These are phyloP conservation scores for Euzophera pinguis DNA, from an alignment of 2,888 invertebrate species.

Conservation along the genomic window DNA sequence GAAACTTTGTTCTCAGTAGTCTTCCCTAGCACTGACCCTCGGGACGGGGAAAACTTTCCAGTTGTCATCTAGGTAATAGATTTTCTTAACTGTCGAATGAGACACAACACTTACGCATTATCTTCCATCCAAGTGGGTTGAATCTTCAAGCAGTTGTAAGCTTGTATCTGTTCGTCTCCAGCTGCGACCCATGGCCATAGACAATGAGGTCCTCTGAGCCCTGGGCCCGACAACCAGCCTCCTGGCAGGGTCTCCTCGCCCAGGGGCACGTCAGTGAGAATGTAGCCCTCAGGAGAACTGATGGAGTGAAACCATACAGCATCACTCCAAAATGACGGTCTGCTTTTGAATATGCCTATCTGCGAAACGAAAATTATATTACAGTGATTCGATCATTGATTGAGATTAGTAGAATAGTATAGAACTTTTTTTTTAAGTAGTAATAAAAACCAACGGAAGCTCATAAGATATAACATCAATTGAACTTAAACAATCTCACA, in stretches of 20 bases:
- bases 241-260: slow-evolving; percentile 78
- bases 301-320: slow-evolving; percentile 53
- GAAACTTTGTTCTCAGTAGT: too few relatives aligned
- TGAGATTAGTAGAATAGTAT: too few relatives aligned
- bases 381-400: too few relatives aligned
- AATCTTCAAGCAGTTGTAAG: slow-evolving; percentile 86
- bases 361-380: slow-evolving; percentile 28
- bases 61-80: too few relatives aligned
- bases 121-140: slow-evolving; percentile 93
- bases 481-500: too few relatives aligned
- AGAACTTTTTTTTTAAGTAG: too few relatives aligned
- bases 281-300: slow-evolving; percentile 59
- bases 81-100: too few relatives aligned
- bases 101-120: slow-evolving; percentile 57
- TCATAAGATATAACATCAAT: too few relatives aligned
- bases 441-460: too few relatives aligned
- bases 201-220: slow-evolving; percentile 73
- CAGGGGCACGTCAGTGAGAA: slow-evolving; percentile 75
- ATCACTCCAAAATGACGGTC: slow-evolving; percentile 60
- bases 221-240: slow-evolving; percentile 75
- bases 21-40: too few relatives aligned
- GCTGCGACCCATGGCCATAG: slow-evolving; percentile 86
- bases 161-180: slow-evolving; percentile 78
- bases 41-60: too few relatives aligned
- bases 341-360: slow-evolving; percentile 63